phyloP scores from a whole-genome alignment of 2,797 vertebrate genomes.

The Pristis pectinata region DNA sequence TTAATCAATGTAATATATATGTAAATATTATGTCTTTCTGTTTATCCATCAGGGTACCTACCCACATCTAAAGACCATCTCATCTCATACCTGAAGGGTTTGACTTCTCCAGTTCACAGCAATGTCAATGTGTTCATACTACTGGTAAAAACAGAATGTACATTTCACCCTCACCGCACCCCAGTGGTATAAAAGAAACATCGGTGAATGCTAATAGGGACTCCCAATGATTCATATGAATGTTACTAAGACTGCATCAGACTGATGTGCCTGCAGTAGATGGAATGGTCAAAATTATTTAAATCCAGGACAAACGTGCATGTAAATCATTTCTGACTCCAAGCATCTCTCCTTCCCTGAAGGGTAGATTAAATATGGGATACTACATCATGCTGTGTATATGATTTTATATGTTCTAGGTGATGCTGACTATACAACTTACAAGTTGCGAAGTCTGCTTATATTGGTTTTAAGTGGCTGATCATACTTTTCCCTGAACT shows the following conservation, averaged over 20 bases:
- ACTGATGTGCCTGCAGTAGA: not conserved
- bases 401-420: not conserved
- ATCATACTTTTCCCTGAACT: not conserved
- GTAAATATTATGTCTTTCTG: no score
- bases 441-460: not conserved
- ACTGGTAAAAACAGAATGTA: not conserved
- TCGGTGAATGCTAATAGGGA: no score
- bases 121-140: not conserved
- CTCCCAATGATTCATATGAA: not conserved
- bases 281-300: not conserved
- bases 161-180: not conserved
- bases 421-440: not conserved
- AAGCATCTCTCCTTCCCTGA: not conserved
- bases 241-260: not conserved
- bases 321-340: not conserved
- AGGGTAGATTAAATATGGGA: constrained; percentile 20
- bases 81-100: not conserved
- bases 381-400: not conserved
- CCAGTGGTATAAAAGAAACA: no score
- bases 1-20: no score
- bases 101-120: not conserved
- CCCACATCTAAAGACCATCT: not conserved
- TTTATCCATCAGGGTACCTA: no score
- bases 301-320: not conserved
- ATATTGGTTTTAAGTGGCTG: not conserved